Percentiles rank a stretch among this genome's conserved stretches.
Evolutionary conservation across 2,797 vertebrate species (phyloP).

Genomic region (Coracias cyanogaster): DNA sequence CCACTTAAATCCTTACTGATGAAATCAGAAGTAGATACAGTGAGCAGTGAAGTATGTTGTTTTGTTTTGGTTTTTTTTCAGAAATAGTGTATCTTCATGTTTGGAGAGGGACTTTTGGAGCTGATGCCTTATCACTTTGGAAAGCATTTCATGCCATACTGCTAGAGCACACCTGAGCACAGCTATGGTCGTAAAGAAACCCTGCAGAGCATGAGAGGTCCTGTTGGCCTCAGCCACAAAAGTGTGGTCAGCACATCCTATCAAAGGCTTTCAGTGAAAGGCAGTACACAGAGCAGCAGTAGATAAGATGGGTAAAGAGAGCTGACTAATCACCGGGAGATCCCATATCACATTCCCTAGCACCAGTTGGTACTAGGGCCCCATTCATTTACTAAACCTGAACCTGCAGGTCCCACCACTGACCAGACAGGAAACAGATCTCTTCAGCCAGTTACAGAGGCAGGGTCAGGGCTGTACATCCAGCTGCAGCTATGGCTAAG

Average conservation of each 20-base stretch:
- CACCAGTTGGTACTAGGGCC: neutral
- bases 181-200: neutral
- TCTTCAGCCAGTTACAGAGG: neutral
- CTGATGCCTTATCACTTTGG: neutral
- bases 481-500: slow-evolving; percentile 20
- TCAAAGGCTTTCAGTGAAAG: neutral
- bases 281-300: fast-evolving
- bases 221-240: neutral
- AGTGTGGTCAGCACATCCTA: neutral
- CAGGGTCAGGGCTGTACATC: neutral
- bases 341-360: fast-evolving
- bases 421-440: neutral
- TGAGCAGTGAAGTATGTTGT: neutral
- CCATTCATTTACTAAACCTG: neutral
- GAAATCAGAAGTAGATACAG: neutral
- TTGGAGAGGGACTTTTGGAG: neutral
- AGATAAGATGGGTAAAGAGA: neutral
- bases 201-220: neutral
- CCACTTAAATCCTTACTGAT: neutral
- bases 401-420: neutral
- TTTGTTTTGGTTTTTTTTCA: neutral
- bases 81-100: neutral
- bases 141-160: neutral
- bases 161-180: neutral
- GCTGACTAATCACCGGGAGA: neutral